Evolutionary conservation across 1,140 invertebrate species (phyloP).

Genomic region (Forficula auricularia): DNA sequence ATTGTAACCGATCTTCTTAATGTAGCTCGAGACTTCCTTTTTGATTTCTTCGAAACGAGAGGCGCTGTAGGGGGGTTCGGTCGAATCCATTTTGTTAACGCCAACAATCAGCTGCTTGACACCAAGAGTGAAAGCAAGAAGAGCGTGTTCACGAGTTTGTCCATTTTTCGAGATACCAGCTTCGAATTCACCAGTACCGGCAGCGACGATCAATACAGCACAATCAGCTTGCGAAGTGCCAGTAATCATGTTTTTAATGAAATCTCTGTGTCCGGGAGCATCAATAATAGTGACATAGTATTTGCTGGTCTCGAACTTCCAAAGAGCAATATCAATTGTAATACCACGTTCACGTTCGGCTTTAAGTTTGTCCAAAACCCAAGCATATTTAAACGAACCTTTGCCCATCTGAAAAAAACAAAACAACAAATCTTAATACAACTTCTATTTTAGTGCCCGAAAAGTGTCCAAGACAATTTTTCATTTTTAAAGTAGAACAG

Average conservation of each 20-base stretch:
- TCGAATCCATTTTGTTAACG: slow-evolving; percentile 99
- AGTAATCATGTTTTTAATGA: slow-evolving; percentile 98
- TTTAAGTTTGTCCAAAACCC: slow-evolving; percentile 97
- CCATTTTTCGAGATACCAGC: slow-evolving; percentile 91
- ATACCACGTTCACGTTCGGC: slow-evolving; percentile 99
- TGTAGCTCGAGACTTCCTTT: slow-evolving; percentile 86
- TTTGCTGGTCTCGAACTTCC: slow-evolving; percentile 86
- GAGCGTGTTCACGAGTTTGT: slow-evolving; percentile 87
- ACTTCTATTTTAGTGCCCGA: slow-evolving; percentile 11
- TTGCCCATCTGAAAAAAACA: slow-evolving; percentile 64
- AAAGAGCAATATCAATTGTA: slow-evolving; percentile 92
- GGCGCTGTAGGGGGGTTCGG: slow-evolving; percentile 88
- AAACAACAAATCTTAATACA: slow-evolving; percentile 10
- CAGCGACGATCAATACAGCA: slow-evolving; percentile 85
- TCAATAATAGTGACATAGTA: slow-evolving; percentile 93
- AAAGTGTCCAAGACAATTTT: too few relatives aligned
- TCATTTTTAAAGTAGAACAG: too few relatives aligned
- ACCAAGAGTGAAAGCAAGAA: slow-evolving; percentile 92
- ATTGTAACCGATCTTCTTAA: slow-evolving; percentile 96
- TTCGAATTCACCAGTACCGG: slow-evolving; percentile 87
- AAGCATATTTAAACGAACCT: slow-evolving; percentile 92
- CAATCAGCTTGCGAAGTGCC: slow-evolving; percentile 91
- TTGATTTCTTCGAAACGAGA: slow-evolving; percentile 90
- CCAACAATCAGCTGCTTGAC: slow-evolving; percentile 97
- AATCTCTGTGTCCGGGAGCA: slow-evolving; percentile 91